Conservation (phyloP, 2,888 invertebrate genomes). For the Pheosia tremula region DNA sequence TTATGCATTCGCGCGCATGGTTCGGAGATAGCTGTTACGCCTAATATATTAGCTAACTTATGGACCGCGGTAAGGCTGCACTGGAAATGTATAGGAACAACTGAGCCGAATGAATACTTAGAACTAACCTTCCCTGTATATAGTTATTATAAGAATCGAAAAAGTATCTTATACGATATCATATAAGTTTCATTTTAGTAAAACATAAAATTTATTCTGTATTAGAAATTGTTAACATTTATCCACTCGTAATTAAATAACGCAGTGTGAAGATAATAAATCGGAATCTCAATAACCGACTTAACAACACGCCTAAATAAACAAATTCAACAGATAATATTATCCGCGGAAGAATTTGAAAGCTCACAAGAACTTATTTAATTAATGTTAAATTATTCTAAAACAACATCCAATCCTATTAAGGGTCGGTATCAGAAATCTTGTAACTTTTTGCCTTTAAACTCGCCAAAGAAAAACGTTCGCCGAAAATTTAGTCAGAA, state of each 20-base stretch:
- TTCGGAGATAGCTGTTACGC: not conserved
- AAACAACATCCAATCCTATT: constrained; percentile 74
- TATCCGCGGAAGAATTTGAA: constrained; percentile 50
- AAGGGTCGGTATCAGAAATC: constrained; percentile 70
- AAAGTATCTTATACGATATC: too few relatives aligned
- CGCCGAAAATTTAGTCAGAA: constrained; percentile 71
- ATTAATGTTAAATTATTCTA: constrained; percentile 71
- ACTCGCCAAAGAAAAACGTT: constrained; percentile 72
- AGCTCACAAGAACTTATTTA: constrained; percentile 58
- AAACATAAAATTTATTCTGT: not conserved
- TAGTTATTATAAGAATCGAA: too few relatives aligned
- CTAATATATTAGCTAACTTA: constrained; percentile 1
- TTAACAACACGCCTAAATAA: constrained; percentile 30
- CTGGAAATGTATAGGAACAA: not conserved
- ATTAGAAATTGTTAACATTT: not conserved
- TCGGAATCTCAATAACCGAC: constrained; percentile 12
- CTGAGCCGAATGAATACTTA: not conserved
- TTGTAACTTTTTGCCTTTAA: constrained; percentile 76
- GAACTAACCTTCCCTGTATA: too few relatives aligned
- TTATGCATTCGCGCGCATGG: not conserved
- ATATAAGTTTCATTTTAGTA: too few relatives aligned
- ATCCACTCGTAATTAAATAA: not conserved
- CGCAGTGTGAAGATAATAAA: not conserved
- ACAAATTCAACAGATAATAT: constrained; percentile 46
- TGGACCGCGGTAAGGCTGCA: not conserved